Evolutionary conservation across 2,113 vertebrate species (phyloP).

Genomic region (Seriola aureovittata): DNA sequence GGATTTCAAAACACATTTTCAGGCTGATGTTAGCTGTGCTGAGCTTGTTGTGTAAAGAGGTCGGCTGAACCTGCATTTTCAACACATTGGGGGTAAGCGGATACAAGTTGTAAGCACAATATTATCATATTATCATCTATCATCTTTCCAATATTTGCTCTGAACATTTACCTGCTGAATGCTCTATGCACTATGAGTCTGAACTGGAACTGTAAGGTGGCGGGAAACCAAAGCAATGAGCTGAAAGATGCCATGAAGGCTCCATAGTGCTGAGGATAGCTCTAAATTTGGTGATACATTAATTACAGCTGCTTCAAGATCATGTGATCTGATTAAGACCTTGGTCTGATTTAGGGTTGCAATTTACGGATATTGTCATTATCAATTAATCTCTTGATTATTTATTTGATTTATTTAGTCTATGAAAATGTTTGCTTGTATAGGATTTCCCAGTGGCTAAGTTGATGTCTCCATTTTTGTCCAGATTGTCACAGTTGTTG

Average conservation of each 20-base stretch:
- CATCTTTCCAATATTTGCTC: background rate
- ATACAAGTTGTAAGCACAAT: background rate
- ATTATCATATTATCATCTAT: background rate
- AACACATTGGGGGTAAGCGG: background rate
- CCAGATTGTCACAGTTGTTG: no score
- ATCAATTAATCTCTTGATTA: background rate
- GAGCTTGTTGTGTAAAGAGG: background rate
- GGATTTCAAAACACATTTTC: constrained; percentile 2
- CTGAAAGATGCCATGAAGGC: background rate
- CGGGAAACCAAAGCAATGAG: background rate
- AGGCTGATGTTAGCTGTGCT: background rate
- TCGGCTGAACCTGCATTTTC: background rate
- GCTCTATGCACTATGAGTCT: no score
- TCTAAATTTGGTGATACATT: background rate
- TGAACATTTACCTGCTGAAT: background rate
- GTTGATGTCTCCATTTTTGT: no score
- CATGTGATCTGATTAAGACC: background rate
- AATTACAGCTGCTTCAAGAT: background rate
- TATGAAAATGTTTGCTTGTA: no score
- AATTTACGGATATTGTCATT: background rate
- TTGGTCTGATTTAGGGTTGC: background rate
- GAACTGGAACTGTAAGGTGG: no score
- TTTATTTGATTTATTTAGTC: background rate
- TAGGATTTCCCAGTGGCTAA: background rate
- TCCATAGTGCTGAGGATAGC: background rate